phyloP scores from a whole-genome alignment of 2,113 vertebrate genomes.

The Psephotus haematonotus region DNA sequence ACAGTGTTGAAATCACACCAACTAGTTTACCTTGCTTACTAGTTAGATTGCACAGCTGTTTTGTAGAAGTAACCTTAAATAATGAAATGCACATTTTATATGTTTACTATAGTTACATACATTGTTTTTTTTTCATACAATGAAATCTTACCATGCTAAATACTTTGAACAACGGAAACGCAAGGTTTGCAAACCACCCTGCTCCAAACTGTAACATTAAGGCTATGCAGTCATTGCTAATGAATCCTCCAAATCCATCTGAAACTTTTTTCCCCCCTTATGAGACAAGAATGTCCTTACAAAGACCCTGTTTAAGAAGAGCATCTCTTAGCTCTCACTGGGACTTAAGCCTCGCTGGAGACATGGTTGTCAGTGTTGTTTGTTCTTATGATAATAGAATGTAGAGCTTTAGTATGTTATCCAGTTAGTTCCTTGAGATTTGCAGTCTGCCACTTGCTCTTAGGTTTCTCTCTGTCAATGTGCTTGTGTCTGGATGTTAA shows the following conservation, averaged over 20 bases:
- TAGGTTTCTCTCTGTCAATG: neutral
- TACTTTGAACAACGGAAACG: neutral
- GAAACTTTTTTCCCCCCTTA: neutral
- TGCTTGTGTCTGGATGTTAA: neutral
- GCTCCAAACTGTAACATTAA: neutral
- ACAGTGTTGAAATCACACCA: neutral
- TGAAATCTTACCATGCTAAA: fast-evolving
- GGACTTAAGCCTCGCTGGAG: neutral
- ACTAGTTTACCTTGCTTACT: neutral
- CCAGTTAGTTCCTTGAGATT: neutral
- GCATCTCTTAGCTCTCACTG: neutral
- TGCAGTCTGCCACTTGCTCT: neutral
- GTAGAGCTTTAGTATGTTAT: neutral
- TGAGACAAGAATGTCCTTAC: neutral
- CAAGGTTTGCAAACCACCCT: neutral
- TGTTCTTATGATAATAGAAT: neutral
- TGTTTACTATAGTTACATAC: neutral
- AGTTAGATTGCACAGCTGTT: neutral
- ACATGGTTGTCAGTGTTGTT: neutral
- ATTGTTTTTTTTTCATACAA: fast-evolving
- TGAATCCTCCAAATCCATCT: slow-evolving; percentile 16
- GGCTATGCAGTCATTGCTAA: neutral
- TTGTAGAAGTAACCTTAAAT: neutral
- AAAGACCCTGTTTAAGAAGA: slow-evolving; percentile 6
- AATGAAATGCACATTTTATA: neutral